Conservation (phyloP, 2,113 vertebrate genomes). For the Pimephales promelas region DNA sequence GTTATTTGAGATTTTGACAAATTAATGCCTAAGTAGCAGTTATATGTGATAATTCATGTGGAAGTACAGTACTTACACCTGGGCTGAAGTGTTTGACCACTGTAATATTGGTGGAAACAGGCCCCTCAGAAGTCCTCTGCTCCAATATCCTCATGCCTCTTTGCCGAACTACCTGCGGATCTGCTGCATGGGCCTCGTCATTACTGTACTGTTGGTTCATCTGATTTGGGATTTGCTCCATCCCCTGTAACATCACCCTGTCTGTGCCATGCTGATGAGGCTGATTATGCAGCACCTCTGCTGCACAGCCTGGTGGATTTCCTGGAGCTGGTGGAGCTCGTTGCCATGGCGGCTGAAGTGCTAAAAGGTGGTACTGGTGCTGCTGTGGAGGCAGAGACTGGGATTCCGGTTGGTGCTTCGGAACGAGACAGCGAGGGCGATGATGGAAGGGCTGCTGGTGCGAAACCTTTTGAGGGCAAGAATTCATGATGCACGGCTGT, state of each 20-base stretch:
- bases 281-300: background rate
- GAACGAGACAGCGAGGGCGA: background rate
- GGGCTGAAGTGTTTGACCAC: conserved; percentile 80
- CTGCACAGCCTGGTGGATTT: background rate
- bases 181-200: conserved; percentile 62
- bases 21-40: background rate
- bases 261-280: background rate
- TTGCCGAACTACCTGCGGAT: no score
- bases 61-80: conserved; percentile 72
- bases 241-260: background rate
- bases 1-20: background rate
- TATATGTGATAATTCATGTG: background rate
- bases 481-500: background rate
- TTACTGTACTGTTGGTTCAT: conserved; percentile 54
- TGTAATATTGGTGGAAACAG: conserved; percentile 79
- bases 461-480: background rate
- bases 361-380: background rate
- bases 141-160: background rate
- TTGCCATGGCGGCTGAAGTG: conserved; percentile 6
- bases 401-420: background rate
- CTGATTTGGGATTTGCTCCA: conserved; percentile 50
- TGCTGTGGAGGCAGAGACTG: background rate
- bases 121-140: conserved; percentile 36
- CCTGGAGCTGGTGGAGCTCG: background rate
- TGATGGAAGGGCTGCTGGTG: background rate